phyloP scores from a whole-genome alignment of 1,140 invertebrate genomes.

The Drosophila melanica region DNA sequence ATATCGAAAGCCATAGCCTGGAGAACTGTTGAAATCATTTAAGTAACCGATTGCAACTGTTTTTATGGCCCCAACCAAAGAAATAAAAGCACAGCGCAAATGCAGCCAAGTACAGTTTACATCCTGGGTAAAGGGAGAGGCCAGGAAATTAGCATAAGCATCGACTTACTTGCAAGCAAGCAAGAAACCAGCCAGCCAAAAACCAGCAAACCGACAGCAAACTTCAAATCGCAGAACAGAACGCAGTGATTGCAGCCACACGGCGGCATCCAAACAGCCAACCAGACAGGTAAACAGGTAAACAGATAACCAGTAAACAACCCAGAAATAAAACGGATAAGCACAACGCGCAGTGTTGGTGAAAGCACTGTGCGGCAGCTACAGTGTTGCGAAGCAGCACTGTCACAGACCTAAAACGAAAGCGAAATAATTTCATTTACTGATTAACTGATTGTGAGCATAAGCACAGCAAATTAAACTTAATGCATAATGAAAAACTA shows the following conservation, averaged over 20 bases:
- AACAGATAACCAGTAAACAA: conserved; percentile 22
- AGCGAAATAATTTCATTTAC: conserved; percentile 49
- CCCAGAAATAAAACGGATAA: conserved; percentile 15
- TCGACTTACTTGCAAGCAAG: conserved; percentile 36
- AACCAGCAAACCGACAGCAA: conserved; percentile 31
- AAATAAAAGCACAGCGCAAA: not conserved
- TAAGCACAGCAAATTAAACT: conserved; percentile 62
- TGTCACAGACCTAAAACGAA: conserved; percentile 27
- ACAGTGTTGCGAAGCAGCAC: conserved; percentile 35
- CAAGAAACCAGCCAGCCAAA: conserved; percentile 31
- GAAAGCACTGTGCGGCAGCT: conserved; percentile 27
- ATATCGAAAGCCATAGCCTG: conserved; percentile 57
- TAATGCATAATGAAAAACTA: conserved; percentile 40
- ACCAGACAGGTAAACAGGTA: conserved; percentile 38
- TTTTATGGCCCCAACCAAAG: conserved; percentile 7
- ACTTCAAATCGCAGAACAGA: conserved; percentile 6
- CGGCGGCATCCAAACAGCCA: conserved; percentile 31
- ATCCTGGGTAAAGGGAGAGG: conserved; percentile 31
- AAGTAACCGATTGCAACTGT: conserved; percentile 30
- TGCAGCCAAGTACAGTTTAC: conserved; percentile 69
- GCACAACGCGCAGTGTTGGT: conserved; percentile 26
- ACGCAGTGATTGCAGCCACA: conserved; percentile 24
- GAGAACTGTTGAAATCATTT: conserved; percentile 50
- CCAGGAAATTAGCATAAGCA: conserved; percentile 57
- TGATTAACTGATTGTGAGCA: conserved; percentile 53